Percentiles rank a stretch among this genome's conserved stretches.
Conservation (phyloP, 2,888 invertebrate species). For the Oligia strigilis region DNA sequence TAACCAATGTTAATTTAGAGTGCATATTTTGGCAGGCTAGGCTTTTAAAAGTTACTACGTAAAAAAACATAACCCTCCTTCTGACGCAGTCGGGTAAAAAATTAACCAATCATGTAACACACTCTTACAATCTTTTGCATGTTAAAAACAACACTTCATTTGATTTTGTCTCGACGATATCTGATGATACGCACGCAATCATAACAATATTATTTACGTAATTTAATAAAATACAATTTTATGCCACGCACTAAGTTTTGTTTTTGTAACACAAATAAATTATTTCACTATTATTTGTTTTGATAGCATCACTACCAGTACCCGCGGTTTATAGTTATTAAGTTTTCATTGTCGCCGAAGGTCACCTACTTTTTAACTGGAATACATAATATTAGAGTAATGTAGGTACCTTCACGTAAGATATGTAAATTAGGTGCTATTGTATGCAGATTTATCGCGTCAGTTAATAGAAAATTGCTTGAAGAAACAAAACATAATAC, state of each 20-base stretch:
- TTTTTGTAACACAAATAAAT: neutral
- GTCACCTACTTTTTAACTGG: neutral
- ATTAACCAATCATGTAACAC: neutral
- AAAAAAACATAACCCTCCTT: neutral
- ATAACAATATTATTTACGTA: neutral
- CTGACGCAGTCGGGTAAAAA: neutral
- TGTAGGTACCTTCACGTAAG: neutral
- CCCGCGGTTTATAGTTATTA: neutral
- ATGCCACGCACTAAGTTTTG: neutral
- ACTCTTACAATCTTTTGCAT: neutral
- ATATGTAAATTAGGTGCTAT: slow-evolving; percentile 11
- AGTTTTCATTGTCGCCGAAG: neutral
- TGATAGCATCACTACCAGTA: too few species aligned
- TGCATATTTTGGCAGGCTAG: neutral
- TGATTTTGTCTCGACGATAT: neutral
- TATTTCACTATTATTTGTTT: neutral
- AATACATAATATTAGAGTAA: neutral
- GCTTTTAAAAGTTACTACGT: neutral
- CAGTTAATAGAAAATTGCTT: neutral
- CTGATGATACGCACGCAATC: slow-evolving; percentile 10
- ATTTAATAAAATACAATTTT: slow-evolving; percentile 2
- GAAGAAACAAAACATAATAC: neutral
- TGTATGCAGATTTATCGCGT: slow-evolving; percentile 4
- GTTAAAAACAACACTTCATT: slow-evolving; percentile 16
- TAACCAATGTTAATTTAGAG: neutral